Base-by-base conservation (phyloP, 2,888 invertebrate genomes). In the Archips crataeganus region DNA sequence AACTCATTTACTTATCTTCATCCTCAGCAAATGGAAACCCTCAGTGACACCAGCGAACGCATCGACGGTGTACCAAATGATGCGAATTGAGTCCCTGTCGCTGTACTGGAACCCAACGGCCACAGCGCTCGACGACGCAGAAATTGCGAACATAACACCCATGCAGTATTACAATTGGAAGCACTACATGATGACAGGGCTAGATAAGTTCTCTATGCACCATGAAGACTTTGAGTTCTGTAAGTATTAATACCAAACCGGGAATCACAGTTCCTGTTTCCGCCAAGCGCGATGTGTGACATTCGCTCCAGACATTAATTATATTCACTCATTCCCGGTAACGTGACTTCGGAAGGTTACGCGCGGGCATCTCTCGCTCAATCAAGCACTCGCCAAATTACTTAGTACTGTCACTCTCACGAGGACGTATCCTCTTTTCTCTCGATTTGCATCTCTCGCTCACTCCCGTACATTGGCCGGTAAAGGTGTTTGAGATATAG, bases 141-240 rank as follows among this genome's bases (percentile, higher is more conserved):
- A 95, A 84, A 88, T 95, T 0, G 94, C 93, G 0, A 88, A 94
- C 76, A 94, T 94, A 65, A 94, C 94, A 0, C 94, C 93, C 42
- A 95, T 90, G 87, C 95, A 96, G 86, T 96, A 95, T 81, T 96
- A 96, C 77, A 94, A 95, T 84, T 97, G 97, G 97, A 96, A 97
- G 83, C 96, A 96, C 79, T 95, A 96, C 66, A 97, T 98, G 97
- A 95, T 96, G 23, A 95, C 95, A 66, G 97, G 97, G 0, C 90
- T 98, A 9, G 96, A 97, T 81, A 97, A 97, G 79, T 97, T 97
- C 86, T 96, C 96, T 23, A 96, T 97, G 92, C 96, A 97, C 83
- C 96, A 96, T 76, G 96, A 97, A 85, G 96, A 97, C 75, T 97
- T 98, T 87, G 96, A 97, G 81, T 98, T 98, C 88, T 92, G 98